Base-by-base conservation (phyloP, 2,888 invertebrate genomes). In the Cephalotes varians region DNA sequence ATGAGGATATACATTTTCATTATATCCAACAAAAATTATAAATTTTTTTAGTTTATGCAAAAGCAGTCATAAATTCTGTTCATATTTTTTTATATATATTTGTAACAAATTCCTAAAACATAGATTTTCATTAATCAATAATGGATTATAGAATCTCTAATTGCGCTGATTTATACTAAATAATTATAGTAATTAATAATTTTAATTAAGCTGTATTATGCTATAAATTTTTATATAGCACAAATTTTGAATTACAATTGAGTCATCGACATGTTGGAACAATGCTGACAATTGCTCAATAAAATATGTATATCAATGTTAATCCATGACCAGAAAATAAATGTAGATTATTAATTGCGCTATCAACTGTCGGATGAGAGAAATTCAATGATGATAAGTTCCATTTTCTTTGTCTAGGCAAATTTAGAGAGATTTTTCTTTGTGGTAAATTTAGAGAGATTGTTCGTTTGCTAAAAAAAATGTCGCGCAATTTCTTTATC, bases 401-500 rank as follows among this genome's bases (percentile, higher is more conserved):
- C n/a, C 47, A 54, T 81, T 60, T 60, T 31, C 62, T 76, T 18
- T 15, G 15, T 65, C 56, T 65, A 25, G 12, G 28, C 40, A 67
- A 71, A 21, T 65, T 65, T n/a, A n/a, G n/a, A n/a, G n/a, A n/a
- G n/a, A n/a, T n/a, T n/a, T n/a, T n/a, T n/a, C n/a, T n/a, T n/a
- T n/a, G n/a, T 40, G n/a, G 31, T 34, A 69, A 72, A 21, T 62
- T 67, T 31, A 10, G 31, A 62, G 25, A 51, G 25, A 28, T 40
- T 60, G 31, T 31, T 72, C 28, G 54, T 34, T 74, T 56, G 25
- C 31, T 25, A 54, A 71, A 86, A 87, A 80, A 84, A 80, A 80
- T 73, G 82, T 80, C 49, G 25, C 65, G 21, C 47, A 49, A 82
- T 87, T 80, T 82, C 44, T 87, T 60, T 34, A 58, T 37, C n/a